phyloP scores from a whole-genome alignment of 2,113 vertebrate species.

The Scomber japonicus region DNA sequence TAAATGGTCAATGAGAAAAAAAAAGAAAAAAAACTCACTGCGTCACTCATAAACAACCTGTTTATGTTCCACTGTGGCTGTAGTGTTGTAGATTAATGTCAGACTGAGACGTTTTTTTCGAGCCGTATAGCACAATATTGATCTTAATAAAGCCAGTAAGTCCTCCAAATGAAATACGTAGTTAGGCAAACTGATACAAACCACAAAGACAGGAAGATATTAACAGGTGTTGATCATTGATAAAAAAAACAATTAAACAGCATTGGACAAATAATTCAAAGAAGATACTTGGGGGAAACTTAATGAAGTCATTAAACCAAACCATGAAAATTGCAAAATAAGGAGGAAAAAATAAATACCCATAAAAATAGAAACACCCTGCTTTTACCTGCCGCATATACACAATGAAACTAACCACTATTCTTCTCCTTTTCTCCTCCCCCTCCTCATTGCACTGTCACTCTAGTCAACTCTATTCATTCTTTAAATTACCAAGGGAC shows the following conservation, averaged over 20 bases:
- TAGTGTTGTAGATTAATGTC: conserved; percentile 41
- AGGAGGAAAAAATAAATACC: neutral
- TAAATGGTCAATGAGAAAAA: conserved; percentile 45
- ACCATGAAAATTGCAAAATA: conserved; percentile 12
- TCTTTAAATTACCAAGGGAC: too few species aligned
- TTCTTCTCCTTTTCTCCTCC: conserved; percentile 27
- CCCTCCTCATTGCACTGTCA: conserved; percentile 46
- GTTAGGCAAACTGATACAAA: conserved; percentile 45
- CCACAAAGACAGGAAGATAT: conserved; percentile 12
- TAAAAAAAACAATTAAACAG: neutral
- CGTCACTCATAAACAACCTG: conserved; percentile 61
- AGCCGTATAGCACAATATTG: conserved; percentile 54
- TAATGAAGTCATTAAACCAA: conserved; percentile 21
- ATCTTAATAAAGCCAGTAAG: conserved; percentile 52
- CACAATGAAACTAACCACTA: conserved; percentile 45
- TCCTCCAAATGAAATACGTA: conserved; percentile 52
- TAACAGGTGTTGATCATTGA: conserved; percentile 3
- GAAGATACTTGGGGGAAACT: conserved; percentile 13
- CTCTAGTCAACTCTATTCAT: conserved; percentile 25
- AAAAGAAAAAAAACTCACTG: conserved; percentile 2
- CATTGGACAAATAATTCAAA: conserved; percentile 8
- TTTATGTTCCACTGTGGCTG: conserved; percentile 39
- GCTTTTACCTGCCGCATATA: conserved; percentile 32
- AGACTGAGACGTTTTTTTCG: conserved; percentile 45
- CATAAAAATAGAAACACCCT: conserved; percentile 34